Evolutionary conservation across 2,888 invertebrate species (phyloP), one percentile per base, ranked within the genome.

Genomic region (Plagodis pulveraria): DNA sequence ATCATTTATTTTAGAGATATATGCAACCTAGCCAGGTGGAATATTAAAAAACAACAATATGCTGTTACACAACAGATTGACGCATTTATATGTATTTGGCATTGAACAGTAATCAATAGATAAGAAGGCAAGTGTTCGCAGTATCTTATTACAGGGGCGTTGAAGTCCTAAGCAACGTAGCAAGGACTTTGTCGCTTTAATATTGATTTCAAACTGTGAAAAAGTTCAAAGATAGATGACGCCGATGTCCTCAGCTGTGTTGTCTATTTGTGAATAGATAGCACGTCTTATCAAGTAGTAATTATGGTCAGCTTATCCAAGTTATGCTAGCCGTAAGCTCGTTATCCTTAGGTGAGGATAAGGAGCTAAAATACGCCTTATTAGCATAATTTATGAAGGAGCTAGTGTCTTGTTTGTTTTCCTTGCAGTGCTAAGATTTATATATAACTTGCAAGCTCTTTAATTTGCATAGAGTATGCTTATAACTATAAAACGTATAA

Each of bases 101-200:
- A 71, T 66, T 72, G 70, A 67, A 65, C 67, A 65, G 57, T 66
- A 75, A 80, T 82, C 77, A 79, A 79, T 78, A 72, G 81, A 82
- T 83, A 82, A 79, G 70, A 70, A 66, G 71, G 69, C 81, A 33
- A 49, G 40, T 83, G 80, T 76, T 76, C 72, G 61, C 58, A 67
- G 80, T 84, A 81, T 86, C 80, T 82, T 76, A 84, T 89, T 88
- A 86, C 86, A 65, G 80, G 83, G 86, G 86, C 83, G 84, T 79
- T 66, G 50, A 6, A 35, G 34, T 43, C n/a, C 51, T 40, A 8
- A n/a, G 42, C 8, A 22, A 40, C 40, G 10, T 40, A 6, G 2
- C 10, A 10, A 22, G 10, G 10, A 40, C 40, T 40, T 40, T 40
- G 40, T 40, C 40, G 10, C 40, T 9, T 5, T 40, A 40, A 40